Percentiles rank a stretch among this genome's conserved stretches.
These are phyloP conservation scores for Rhinoraja longicauda DNA, from an alignment of 2,797 vertebrate genomes.

Conservation along the genomic window DNA sequence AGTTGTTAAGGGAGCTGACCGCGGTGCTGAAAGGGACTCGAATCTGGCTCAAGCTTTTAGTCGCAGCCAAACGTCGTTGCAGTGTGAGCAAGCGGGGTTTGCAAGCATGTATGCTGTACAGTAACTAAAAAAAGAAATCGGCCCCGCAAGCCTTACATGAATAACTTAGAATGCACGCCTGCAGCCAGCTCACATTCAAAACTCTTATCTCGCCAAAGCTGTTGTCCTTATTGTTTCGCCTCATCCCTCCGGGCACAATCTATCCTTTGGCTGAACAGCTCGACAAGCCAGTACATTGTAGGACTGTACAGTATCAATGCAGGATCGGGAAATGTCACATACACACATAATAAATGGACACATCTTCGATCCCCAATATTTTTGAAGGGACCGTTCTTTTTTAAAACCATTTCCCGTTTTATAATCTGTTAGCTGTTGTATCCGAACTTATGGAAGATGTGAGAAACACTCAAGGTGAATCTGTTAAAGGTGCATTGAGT, in stretches of 20 bases:
- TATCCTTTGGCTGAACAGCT: conserved; percentile 6
- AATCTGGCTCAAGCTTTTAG: background rate
- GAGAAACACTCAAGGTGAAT: too few species aligned
- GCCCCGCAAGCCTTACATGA: background rate
- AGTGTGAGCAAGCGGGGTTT: background rate
- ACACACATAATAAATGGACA: background rate
- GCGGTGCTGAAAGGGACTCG: too few species aligned
- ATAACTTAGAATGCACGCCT: conserved; percentile 7
- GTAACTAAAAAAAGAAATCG: background rate
- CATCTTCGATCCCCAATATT: background rate
- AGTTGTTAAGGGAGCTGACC: background rate
- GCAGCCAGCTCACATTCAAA: conserved; percentile 2
- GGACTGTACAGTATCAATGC: background rate
- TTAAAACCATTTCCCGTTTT: background rate
- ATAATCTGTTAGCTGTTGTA: background rate
- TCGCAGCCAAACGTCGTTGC: background rate
- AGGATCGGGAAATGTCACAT: background rate
- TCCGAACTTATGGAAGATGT: too few species aligned
- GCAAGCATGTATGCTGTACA: background rate
- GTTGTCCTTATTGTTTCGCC: background rate
- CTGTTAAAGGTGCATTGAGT: too few species aligned
- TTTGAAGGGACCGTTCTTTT: background rate
- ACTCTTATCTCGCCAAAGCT: conserved; percentile 10
- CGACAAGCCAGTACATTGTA: background rate
- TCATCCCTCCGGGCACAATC: background rate